Evolutionary conservation across 2,113 vertebrate species (phyloP), one percentile per base, ranked within the genome.

Genomic region (Cyrtonyx montezumae): DNA sequence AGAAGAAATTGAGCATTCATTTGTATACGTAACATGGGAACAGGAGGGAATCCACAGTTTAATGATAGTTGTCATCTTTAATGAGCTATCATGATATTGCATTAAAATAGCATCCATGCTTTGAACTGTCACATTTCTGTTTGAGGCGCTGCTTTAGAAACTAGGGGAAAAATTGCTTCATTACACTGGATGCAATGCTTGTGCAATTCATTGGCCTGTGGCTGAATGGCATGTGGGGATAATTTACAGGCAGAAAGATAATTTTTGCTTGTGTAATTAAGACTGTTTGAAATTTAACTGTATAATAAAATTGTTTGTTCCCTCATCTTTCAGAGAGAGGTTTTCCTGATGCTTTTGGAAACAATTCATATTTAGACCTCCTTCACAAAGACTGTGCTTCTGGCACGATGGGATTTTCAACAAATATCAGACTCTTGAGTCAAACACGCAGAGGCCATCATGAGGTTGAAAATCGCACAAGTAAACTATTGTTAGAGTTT

Each of bases 401-500:
- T 71, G 79, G 53, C 61, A 71, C 30, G 73, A 25, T 62, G 77
- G 80, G 83, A 76, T 73, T 94, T 84, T 82, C 86, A 93, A 20
- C 53, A 93, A 87, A 74, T 89, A 93, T 89, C 78, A 79, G 9
- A 23, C 87, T 91, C 82, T 79, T 42, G 91, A 87, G 83, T 94
- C 89, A 94, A 79, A 88, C 53, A 80, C 4, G 43, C 74, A 78
- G 94, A 95, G 86, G 61, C 90, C 70, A 84, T 92, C 77, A 51
- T 73, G 91, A 95, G 79, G 78, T 79, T 96, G 91, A 93, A 95
- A 91, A 93, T 75, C 76, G 65, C 66, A 97, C 88, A 96, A 92
- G 90, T 87, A 92, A 94, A 93, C 82, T 84, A 74, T 84, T 97
- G 96, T 96, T 90, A 93, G 91, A 94, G 84, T 93, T 53, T 93